phyloP scores from a whole-genome alignment of 1,140 invertebrate genomes.

The Formica selysi region DNA sequence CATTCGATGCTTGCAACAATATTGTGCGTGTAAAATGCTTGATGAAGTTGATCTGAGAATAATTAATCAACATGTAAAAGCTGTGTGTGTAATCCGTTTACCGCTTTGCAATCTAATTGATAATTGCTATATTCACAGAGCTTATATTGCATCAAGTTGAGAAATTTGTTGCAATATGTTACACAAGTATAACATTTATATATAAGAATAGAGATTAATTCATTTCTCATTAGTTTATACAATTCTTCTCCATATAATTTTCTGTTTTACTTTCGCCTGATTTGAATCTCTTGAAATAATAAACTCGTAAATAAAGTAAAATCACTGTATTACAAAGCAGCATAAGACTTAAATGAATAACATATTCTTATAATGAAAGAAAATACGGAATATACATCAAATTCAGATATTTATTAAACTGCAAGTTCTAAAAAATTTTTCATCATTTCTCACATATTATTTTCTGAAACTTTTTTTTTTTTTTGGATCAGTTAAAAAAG shows the following conservation, averaged over 20 bases:
- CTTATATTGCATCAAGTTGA: neutral
- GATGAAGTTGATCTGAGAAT: slow-evolving; percentile 15
- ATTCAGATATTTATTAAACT: slow-evolving; percentile 5
- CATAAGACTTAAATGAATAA: neutral
- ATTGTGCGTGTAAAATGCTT: slow-evolving; percentile 45
- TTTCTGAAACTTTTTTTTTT: neutral
- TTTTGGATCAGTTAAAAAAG: neutral
- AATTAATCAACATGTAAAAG: slow-evolving; percentile 44
- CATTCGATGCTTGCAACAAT: slow-evolving; percentile 19
- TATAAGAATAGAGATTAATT: slow-evolving; percentile 26
- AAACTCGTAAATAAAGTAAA: neutral
- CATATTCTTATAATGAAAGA: slow-evolving; percentile 12
- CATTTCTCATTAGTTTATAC: slow-evolving; percentile 12
- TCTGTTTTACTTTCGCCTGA: neutral
- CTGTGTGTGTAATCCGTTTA: slow-evolving; percentile 34
- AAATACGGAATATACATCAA: neutral
- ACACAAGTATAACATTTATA: neutral
- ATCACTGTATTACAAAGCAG: slow-evolving; percentile 12
- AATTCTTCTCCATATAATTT: slow-evolving; percentile 12
- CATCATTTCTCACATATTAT: neutral
- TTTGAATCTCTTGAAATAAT: slow-evolving; percentile 13
- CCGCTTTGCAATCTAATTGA: slow-evolving; percentile 11
- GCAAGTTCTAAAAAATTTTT: slow-evolving; percentile 24
- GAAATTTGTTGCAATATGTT: slow-evolving; percentile 26
- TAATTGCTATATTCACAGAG: neutral